A percentile compares a stretch with the other conserved stretches of the same genome.
phyloP scores from a whole-genome alignment of 2,888 invertebrate species.

The Leptinotarsa haldemani region DNA sequence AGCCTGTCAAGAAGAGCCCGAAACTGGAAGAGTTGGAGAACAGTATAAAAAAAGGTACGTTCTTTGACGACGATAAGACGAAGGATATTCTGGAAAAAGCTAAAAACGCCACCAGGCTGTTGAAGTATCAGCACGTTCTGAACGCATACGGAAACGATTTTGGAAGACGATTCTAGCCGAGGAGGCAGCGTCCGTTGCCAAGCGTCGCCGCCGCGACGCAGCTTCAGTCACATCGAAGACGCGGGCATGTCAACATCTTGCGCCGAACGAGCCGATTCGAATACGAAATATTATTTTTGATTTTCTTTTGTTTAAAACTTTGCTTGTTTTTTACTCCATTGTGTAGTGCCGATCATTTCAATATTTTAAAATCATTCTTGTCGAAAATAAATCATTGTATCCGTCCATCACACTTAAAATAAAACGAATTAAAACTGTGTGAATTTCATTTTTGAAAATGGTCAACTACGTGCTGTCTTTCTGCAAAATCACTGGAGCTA shows the following conservation, averaged over 20 bases:
- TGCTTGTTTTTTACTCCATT: slow-evolving; percentile 30
- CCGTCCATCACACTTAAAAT: slow-evolving; percentile 34
- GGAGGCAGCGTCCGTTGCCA: slow-evolving; percentile 23
- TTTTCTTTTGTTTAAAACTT: slow-evolving; percentile 36
- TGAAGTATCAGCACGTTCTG: slow-evolving; percentile 57
- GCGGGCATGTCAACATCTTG: slow-evolving; percentile 49
- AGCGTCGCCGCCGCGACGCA: slow-evolving; percentile 33
- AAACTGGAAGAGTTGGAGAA: slow-evolving; percentile 61
- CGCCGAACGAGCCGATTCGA: slow-evolving; percentile 49
- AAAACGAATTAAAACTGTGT: slow-evolving; percentile 41
- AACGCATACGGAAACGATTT: slow-evolving; percentile 54
- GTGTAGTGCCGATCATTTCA: slow-evolving; percentile 29
- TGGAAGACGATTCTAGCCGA: slow-evolving; percentile 53
- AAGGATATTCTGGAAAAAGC: slow-evolving; percentile 62
- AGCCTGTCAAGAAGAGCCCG: slow-evolving; percentile 62
- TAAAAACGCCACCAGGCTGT: slow-evolving; percentile 57
- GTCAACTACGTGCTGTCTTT: slow-evolving; percentile 69
- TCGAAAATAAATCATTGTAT: slow-evolving; percentile 33
- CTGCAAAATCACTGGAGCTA: slow-evolving; percentile 86
- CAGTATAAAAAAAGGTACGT: slow-evolving; percentile 62
- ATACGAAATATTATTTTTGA: slow-evolving; percentile 44
- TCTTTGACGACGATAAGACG: slow-evolving; percentile 63
- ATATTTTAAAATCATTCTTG: slow-evolving; percentile 27
- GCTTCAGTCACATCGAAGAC: slow-evolving; percentile 46
- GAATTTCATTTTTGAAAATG: slow-evolving; percentile 49